These are phyloP conservation scores for Tipula lateralis DNA, from an alignment of 2,888 invertebrate species.

Conservation along the genomic window DNA sequence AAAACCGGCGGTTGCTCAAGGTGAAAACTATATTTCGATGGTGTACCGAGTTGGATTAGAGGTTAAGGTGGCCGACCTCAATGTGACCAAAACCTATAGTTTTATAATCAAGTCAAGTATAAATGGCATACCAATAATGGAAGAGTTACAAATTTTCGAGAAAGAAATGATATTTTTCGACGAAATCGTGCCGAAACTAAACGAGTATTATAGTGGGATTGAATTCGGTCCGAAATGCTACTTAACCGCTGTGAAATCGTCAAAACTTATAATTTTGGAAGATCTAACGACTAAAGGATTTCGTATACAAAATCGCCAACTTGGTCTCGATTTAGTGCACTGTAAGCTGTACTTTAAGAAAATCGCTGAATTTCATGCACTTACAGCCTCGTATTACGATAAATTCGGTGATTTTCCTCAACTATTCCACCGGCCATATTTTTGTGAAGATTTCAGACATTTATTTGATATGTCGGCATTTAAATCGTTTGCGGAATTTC, in stretches of 20 bases:
- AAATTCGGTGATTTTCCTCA: not conserved
- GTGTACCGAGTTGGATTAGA: not conserved
- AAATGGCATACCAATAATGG: not conserved
- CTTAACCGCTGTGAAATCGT: not conserved
- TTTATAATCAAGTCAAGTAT: not conserved
- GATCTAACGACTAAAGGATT: not conserved
- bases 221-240: not conserved
- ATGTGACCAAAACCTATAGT: not conserved
- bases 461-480: not conserved
- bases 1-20: not conserved
- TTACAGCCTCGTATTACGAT: not conserved
- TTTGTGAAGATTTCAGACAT: not conserved
- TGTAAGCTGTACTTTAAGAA: not conserved
- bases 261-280: not conserved
- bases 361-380: not conserved
- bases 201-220: not conserved
- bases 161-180: not conserved
- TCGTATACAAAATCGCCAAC: not conserved
- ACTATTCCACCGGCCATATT: not conserved
- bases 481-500: not conserved
- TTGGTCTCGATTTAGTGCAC: not conserved
- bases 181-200: not conserved
- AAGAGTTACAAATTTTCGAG: not conserved
- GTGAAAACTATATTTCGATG: not conserved
- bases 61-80: not conserved